A percentile compares a stretch with the other conserved stretches of the same genome.
Conservation (phyloP, 2,797 vertebrate genomes). For the Apodemus agrarius region DNA sequence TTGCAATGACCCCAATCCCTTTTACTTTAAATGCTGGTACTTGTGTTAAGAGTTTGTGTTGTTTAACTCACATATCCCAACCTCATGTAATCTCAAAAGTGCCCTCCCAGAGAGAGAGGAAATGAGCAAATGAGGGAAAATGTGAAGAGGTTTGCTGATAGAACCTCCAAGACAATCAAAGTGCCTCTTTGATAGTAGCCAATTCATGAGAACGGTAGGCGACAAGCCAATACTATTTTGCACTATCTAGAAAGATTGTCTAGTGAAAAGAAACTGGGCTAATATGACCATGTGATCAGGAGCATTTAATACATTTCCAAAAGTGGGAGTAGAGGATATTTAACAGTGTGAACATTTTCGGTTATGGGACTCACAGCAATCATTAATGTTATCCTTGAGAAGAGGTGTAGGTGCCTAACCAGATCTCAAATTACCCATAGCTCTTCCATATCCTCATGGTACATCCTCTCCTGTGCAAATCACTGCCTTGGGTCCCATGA, state of each 20-base stretch:
- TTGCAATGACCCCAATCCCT: conserved; percentile 75
- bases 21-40: conserved; percentile 75
- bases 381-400: background rate
- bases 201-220: background rate
- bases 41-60: conserved; percentile 71
- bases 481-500: background rate
- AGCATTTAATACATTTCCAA: background rate
- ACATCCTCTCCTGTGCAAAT: background rate
- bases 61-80: conserved; percentile 74
- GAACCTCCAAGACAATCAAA: conserved; percentile 10
- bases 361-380: background rate
- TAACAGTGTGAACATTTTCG: background rate
- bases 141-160: conserved; percentile 51
- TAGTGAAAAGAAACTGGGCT: background rate
- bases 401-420: background rate
- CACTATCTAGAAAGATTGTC: background rate
- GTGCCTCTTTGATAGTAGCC: background rate
- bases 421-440: background rate
- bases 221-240: conserved; percentile 10
- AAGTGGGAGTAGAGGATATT: background rate
- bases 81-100: conserved; percentile 68
- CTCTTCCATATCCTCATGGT: background rate
- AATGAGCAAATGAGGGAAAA: conserved; percentile 72
- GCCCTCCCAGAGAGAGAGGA: conserved; percentile 79
- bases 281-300: background rate